Evolutionary conservation across 2,113 vertebrate species (phyloP).

Genomic region (Caracal caracal): DNA sequence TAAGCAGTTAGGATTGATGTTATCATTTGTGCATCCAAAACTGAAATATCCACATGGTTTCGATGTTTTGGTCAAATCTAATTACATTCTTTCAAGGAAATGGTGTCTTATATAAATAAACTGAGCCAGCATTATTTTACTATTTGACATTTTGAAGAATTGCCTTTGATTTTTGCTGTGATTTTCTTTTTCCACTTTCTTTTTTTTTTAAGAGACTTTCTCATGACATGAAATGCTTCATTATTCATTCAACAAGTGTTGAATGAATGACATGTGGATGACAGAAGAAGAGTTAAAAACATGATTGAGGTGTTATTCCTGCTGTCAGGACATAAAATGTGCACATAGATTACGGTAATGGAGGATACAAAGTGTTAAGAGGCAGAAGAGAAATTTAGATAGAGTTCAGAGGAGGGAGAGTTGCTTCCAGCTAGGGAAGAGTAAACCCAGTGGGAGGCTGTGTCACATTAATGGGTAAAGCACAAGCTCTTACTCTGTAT

Average conservation of each 20-base stretch:
- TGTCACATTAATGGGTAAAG: not conserved
- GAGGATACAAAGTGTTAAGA: not conserved
- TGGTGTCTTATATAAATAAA: not conserved
- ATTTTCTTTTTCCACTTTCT: constrained; percentile 50
- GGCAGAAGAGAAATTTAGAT: not conserved
- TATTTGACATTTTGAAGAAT: constrained; percentile 20
- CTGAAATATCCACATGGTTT: not conserved
- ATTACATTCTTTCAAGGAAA: constrained; percentile 38
- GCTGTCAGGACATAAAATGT: constrained; percentile 40
- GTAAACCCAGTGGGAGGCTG: not conserved
- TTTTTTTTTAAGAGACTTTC: constrained; percentile 38
- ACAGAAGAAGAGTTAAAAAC: constrained; percentile 57
- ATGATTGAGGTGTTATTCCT: constrained; percentile 61
- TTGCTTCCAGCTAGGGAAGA: not conserved
- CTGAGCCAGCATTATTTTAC: not conserved
- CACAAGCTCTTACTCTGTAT: not conserved
- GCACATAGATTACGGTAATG: constrained; percentile 32
- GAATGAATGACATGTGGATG: constrained; percentile 73
- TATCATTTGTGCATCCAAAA: not conserved
- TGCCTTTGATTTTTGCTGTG: not conserved
- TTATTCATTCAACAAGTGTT: constrained; percentile 70
- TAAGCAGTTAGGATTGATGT: not conserved
- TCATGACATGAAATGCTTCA: constrained; percentile 62
- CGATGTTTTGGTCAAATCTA: not conserved
- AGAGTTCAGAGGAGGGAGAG: not conserved